Base-by-base conservation (phyloP, 1,140 invertebrate species). In the Oscheius sp. region DNA sequence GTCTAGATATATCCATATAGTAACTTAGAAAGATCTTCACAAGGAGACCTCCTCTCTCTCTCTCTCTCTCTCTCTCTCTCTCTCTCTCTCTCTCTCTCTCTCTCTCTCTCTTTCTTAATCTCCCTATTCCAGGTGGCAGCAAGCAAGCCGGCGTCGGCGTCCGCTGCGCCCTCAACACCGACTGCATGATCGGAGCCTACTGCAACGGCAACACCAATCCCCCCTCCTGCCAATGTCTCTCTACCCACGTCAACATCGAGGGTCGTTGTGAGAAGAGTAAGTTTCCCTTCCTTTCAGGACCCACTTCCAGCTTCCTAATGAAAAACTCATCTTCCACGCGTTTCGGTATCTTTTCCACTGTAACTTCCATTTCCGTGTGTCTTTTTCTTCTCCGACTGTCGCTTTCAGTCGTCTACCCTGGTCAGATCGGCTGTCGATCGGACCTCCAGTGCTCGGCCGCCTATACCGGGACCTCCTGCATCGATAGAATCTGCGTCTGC, bases 181-280 rank as follows among this genome's bases (percentile, higher is more conserved):
- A 83, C 26, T 83, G 82, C 73, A 77, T 79, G 78, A 71, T 71
- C 18, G 82, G 80, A 31, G 82, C 82, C 2, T 83, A 83, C 70
- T 83, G 82, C 61, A 84, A 83, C 65, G 82, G 82, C 20, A 83
- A 84, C 63, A 83, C 81, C 4, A 74, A 78, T 42, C 82, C 82
- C 34, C 81, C 82, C 18, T 81, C 79, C 1, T 83, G 82, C 73
- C 82, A 83, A 68, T 83, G 82, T 66, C 70, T 83, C 18, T 84
- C 82, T 15, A 83, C 82, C 15, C 82, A 84, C 63, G 81, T 83
- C 1, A 78, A 77, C 23, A 72, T 83, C 18, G 68, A 84, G 67
- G 78, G 79, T 29, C 73, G 72, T 59, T 83, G 82, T 52, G 79
- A 84, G 55, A 83, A 84, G 73, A 71, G 82, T 83, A 49, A 45